These are phyloP conservation scores for Lithophane leautieri DNA, from an alignment of 2,888 invertebrate genomes.

Conservation along the genomic window DNA sequence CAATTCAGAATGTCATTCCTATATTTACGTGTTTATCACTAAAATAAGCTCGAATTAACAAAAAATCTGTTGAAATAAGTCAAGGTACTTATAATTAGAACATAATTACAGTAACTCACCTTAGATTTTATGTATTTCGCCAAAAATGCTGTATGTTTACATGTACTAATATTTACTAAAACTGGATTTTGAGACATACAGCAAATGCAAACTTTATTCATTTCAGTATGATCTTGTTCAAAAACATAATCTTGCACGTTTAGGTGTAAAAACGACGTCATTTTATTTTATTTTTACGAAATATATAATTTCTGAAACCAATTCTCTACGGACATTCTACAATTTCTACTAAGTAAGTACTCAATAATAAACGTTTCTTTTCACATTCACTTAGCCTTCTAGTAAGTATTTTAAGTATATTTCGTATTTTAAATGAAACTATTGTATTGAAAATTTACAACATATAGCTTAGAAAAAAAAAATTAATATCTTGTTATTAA, in stretches of 20 bases:
- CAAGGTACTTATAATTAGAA: background rate
- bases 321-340: slow-evolving; percentile 47
- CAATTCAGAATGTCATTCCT: slow-evolving; percentile 70
- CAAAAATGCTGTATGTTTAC: slow-evolving; percentile 76
- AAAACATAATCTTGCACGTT: slow-evolving; percentile 31
- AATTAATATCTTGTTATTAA: background rate
- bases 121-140: slow-evolving; percentile 67
- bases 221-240: slow-evolving; percentile 13
- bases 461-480: too few relatives aligned
- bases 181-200: slow-evolving; percentile 71
- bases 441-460: background rate
- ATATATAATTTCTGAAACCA: slow-evolving; percentile 34
- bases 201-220: slow-evolving; percentile 70
- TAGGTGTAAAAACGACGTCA: slow-evolving; percentile 51
- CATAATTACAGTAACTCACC: slow-evolving; percentile 68
- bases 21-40: slow-evolving; percentile 58
- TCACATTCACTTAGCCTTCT: background rate
- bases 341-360: slow-evolving; percentile 5
- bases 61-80: background rate
- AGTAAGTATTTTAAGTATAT: background rate
- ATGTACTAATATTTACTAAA: slow-evolving; percentile 70
- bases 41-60: background rate
- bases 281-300: slow-evolving; percentile 19
- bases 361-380: slow-evolving; percentile 39
- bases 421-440: background rate